Conservation (phyloP, 2,113 vertebrate genomes). For the Spheniscus mendiculus region DNA sequence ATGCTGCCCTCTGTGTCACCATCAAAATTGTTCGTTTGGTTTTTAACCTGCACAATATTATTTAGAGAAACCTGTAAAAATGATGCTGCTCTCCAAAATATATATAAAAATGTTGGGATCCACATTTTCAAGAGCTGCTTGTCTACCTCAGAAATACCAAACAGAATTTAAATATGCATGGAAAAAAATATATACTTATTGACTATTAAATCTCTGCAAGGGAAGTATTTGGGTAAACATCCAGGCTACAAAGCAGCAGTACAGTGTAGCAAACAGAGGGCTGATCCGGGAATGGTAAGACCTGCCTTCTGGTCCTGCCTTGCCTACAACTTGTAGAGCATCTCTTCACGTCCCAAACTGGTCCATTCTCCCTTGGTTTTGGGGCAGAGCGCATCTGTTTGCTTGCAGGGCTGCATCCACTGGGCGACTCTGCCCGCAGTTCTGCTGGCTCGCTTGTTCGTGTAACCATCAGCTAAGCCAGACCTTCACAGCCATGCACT, state of each 20-base stretch:
- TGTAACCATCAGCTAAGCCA: background rate
- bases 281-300: background rate
- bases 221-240: background rate
- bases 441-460: rapidly evolving
- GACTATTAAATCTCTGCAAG: background rate
- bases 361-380: background rate
- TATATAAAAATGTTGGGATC: background rate
- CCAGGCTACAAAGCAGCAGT: background rate
- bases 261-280: rapidly evolving
- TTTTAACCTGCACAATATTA: background rate
- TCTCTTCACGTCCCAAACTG: background rate
- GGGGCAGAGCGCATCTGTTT: background rate
- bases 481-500: background rate
- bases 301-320: background rate
- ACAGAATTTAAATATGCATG: background rate
- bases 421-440: background rate
- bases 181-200: background rate
- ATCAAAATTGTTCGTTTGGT: background rate
- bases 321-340: background rate
- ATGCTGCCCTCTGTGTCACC: background rate
- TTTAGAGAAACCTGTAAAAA: background rate
- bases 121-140: background rate
- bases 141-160: background rate
- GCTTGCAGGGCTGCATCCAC: background rate
- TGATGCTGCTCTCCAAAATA: background rate